Conservation (phyloP, 2,113 vertebrate species). For the Lynx canadensis region DNA sequence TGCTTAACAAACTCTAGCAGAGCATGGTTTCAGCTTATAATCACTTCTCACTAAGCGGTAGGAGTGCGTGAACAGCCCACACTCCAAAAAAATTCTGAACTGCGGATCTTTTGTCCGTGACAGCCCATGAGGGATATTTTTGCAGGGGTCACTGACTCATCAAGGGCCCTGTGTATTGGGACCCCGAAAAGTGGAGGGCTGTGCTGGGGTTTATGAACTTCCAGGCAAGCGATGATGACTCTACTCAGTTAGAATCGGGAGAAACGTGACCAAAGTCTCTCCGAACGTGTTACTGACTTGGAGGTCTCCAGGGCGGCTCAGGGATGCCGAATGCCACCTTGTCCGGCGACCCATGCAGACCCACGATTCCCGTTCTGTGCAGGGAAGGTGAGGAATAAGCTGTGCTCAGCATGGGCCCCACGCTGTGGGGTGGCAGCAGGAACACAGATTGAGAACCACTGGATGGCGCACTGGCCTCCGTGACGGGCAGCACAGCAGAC, state of each 20-base stretch:
- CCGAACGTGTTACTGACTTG: too few species aligned
- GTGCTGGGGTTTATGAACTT: not conserved
- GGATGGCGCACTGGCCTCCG: fast-evolving
- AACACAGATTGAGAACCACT: not conserved
- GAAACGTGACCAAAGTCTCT: not conserved
- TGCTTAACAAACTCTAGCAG: not conserved
- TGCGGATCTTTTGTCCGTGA: not conserved
- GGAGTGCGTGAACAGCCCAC: not conserved
- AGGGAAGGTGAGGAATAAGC: not conserved
- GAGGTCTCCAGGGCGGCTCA: not conserved
- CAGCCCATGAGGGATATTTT: not conserved
- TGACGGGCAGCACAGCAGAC: not conserved
- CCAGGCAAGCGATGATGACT: not conserved
- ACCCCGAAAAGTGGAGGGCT: not conserved
- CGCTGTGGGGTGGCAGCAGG: not conserved
- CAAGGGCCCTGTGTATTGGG: too few species aligned
- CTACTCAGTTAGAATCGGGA: not conserved
- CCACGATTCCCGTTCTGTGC: too few species aligned
- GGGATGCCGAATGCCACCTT: not conserved
- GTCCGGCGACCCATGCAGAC: not conserved
- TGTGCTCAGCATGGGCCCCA: not conserved
- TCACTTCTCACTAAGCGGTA: not conserved
- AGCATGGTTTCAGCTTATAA: not conserved
- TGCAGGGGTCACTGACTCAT: not conserved
- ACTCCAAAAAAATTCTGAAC: not conserved